phyloP scores from a whole-genome alignment of 2,797 vertebrate species.

The Rallus crepitans region DNA sequence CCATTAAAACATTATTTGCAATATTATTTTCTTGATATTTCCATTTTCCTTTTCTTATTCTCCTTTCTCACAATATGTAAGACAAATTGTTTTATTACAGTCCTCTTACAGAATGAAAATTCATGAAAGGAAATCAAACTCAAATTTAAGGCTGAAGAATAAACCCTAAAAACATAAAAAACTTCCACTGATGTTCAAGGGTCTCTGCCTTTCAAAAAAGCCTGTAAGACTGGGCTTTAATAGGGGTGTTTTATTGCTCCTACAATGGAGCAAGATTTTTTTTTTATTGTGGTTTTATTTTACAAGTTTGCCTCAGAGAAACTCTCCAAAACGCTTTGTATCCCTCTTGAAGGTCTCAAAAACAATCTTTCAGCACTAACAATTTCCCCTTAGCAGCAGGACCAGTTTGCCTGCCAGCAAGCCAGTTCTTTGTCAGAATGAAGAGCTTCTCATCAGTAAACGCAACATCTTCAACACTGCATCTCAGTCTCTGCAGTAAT shows the following conservation, averaged over 20 bases:
- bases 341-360: slow-evolving; percentile 31
- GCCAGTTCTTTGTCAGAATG: neutral
- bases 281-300: slow-evolving; percentile 3
- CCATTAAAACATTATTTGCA: neutral
- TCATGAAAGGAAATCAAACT: neutral
- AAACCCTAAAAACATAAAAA: neutral
- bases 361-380: slow-evolving; percentile 17
- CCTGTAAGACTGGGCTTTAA: neutral
- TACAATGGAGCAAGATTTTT: neutral
- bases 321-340: neutral
- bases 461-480: neutral
- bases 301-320: slow-evolving; percentile 6
- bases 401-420: slow-evolving; percentile 26
- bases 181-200: neutral
- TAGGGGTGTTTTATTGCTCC: neutral
- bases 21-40: neutral
- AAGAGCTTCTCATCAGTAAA: slow-evolving; percentile 39
- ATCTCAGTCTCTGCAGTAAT: slow-evolving; percentile 43
- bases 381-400: slow-evolving; percentile 32
- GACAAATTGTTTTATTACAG: neutral
- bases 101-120: neutral
- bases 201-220: neutral
- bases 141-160: neutral
- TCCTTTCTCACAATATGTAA: neutral
- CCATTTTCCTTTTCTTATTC: neutral